Percentiles rank a stretch among this genome's conserved stretches.
Evolutionary conservation across 37 sponge, comb jelly and placozoan genomes (phyloP).

Genomic region (Beroe ovata): DNA sequence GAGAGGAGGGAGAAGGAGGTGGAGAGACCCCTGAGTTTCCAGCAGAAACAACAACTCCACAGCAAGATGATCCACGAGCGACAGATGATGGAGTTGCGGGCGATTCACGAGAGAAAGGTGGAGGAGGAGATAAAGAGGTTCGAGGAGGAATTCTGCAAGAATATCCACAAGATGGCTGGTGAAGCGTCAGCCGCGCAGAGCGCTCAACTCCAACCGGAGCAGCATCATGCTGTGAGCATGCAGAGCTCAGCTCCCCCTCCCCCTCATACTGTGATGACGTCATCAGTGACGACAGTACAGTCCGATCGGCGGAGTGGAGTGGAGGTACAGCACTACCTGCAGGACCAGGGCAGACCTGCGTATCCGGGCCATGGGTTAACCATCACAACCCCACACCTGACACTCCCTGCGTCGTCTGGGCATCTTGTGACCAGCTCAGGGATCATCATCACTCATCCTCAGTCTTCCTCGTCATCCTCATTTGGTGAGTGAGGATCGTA

Average conservation of each 20-base stretch:
- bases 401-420: conserved; percentile 26
- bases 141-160: conserved; percentile 63
- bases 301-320: not conserved
- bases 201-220: not conserved
- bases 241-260: not conserved
- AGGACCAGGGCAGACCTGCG: not conserved
- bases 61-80: conserved; percentile 44
- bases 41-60: conserved; percentile 66
- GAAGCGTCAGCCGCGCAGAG: not conserved
- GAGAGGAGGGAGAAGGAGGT: conserved; percentile 25
- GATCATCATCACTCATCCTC: conserved; percentile 57
- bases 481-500: conserved; percentile 26
- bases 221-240: not conserved
- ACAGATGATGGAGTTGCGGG: conserved; percentile 55
- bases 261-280: not conserved
- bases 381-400: conserved; percentile 57
- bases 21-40: conserved; percentile 26
- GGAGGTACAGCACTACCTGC: conserved; percentile 47
- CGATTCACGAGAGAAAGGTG: conserved; percentile 10
- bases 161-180: conserved; percentile 28
- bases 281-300: not conserved
- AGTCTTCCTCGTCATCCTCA: conserved; percentile 14
- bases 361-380: conserved; percentile 25
- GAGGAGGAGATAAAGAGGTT: conserved; percentile 61
- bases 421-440: conserved; percentile 50